Base-by-base conservation (phyloP, 2,888 invertebrate species). In the Tetragonisca angustula region DNA sequence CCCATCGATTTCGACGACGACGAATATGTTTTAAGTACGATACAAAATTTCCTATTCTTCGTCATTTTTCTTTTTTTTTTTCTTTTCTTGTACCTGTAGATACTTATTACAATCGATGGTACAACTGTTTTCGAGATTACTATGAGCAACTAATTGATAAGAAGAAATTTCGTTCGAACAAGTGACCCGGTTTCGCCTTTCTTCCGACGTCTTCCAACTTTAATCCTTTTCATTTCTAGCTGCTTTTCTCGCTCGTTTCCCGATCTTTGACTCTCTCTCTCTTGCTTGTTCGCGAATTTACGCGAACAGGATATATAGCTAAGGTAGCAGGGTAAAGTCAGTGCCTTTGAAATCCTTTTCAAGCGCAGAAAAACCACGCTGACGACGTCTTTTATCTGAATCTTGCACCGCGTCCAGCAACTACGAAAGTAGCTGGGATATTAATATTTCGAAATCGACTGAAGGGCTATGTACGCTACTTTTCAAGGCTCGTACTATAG, bases 331-430 rank as follows among this genome's bases (percentile, higher is more conserved):
- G 61, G 75, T 71, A 76, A 81, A 80, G 72, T 74, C 71, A 79
- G 78, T 64, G 76, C 69, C 84, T 87, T 89, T 88, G 75, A 89
- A 88, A 88, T 85, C 84, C 73, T 85, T 89, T 87, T 87, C 83
- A 88, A 70, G 62, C 59, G 61, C 71, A 70, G 56, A 72, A 71
- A 81, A 86, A 79, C 84, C 79, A 83, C 81, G 65, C 76, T 62
- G 86, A 84, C 86, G 75, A 67, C 79, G 77, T 62, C 86, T 88
- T 86, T 89, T 88, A 88, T 86, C 81, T 79, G 62, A 54, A 52
- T 36, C 54, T 62, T 54, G 69, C 73, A 59, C 56, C 70, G 32
- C 24, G 67, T 49, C 79, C 69, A 64, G 32, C 68, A 62, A 77
- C 71, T 78, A 81, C 68, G 65, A 76, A 76, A 83, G 77, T 80